These are phyloP conservation scores for Anseranas semipalmata DNA, from an alignment of 2,113 vertebrate species.

Conservation along the genomic window DNA sequence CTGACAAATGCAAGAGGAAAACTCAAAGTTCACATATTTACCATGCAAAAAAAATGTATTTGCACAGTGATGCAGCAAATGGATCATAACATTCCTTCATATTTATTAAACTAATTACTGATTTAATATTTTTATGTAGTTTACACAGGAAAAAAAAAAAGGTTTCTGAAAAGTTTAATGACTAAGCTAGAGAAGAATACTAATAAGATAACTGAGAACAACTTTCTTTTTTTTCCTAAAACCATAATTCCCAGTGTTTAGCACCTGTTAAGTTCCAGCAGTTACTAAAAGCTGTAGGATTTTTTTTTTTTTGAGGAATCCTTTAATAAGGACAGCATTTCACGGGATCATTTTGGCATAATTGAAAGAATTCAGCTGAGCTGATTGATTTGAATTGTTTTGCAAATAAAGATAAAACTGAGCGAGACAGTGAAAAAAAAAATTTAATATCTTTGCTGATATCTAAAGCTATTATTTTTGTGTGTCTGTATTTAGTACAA, in stretches of 20 bases:
- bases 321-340: neutral
- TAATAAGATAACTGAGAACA: neutral
- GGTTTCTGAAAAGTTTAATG: neutral
- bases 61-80: neutral
- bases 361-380: neutral
- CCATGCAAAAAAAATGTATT: neutral
- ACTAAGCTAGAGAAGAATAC: neutral
- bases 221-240: neutral
- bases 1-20: neutral
- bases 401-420: too few species aligned
- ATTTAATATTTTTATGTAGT: neutral
- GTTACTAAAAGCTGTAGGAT: neutral
- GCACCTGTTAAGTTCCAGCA: neutral
- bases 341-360: neutral
- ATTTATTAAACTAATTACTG: neutral
- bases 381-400: neutral
- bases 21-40: neutral
- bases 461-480: neutral
- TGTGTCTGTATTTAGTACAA: neutral
- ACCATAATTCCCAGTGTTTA: neutral
- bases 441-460: neutral
- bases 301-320: neutral
- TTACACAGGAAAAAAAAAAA: neutral
- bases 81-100: neutral
- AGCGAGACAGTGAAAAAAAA: neutral